Conservation (phyloP, 2,797 vertebrate genomes). For the Monodelphis domestica region DNA sequence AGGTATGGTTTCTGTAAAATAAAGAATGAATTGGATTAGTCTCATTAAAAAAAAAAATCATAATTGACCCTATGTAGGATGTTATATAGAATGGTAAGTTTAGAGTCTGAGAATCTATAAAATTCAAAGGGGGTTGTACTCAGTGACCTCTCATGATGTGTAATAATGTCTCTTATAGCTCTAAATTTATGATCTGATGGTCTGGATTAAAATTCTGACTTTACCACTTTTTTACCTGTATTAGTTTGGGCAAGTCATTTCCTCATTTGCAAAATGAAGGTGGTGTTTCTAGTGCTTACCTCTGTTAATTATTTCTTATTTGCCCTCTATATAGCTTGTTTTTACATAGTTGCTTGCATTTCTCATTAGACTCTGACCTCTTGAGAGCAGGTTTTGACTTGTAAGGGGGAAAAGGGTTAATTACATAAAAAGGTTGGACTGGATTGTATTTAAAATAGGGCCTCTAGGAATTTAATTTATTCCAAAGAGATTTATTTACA, state of each 20-base stretch:
- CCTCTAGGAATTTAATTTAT: no score
- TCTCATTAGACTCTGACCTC: background rate
- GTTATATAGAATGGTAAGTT: background rate
- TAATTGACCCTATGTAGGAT: background rate
- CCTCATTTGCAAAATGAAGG: background rate
- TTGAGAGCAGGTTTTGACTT: background rate
- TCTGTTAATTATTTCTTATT: background rate
- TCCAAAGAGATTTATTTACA: no score
- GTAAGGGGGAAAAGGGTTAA: no score
- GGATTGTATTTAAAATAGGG: no score
- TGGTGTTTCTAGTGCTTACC: background rate
- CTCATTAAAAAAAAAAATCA: background rate
- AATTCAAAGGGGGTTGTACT: background rate
- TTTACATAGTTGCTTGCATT: background rate
- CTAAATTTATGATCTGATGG: background rate
- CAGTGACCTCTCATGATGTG: background rate
- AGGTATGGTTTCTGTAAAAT: constrained; percentile 13
- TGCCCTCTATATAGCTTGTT: background rate
- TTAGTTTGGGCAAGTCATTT: background rate
- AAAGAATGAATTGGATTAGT: constrained; percentile 12
- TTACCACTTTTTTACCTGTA: background rate
- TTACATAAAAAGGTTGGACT: no score
- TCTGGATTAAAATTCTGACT: background rate
- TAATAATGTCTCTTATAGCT: background rate
- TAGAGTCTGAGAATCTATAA: background rate